Evolutionary conservation across 1,140 invertebrate species (phyloP).

Genomic region (Formica exsecta): DNA sequence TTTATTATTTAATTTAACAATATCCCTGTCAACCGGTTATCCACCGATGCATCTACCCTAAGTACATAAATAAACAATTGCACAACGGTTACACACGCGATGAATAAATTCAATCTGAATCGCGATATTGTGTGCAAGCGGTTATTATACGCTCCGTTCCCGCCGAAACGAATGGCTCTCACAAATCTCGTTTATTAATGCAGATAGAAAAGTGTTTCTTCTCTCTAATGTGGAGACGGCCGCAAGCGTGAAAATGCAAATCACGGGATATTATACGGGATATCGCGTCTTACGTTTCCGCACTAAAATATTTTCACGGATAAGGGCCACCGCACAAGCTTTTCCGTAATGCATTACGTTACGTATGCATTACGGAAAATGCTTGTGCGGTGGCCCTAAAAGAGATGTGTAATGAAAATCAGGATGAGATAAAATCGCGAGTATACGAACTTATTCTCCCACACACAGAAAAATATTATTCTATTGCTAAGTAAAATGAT

Average conservation of each 20-base stretch:
- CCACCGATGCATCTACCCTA: not conserved
- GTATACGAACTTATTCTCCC: conserved; percentile 7
- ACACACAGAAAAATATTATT: too few relatives aligned
- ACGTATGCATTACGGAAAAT: too few relatives aligned
- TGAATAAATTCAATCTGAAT: conserved; percentile 50
- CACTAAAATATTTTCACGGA: conserved; percentile 40
- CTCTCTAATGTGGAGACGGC: conserved; percentile 22
- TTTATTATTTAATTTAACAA: conserved; percentile 23
- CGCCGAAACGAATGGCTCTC: conserved; percentile 8
- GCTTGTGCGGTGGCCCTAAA: too few relatives aligned
- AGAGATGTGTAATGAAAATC: conserved; percentile 53
- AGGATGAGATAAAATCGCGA: conserved; percentile 32
- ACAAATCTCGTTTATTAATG: conserved; percentile 58
- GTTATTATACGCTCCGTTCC: conserved; percentile 28
- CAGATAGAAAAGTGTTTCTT: conserved; percentile 53
- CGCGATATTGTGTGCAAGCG: not conserved
- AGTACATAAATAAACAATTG: conserved; percentile 37
- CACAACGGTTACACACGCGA: conserved; percentile 22
- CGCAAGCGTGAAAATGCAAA: conserved; percentile 48
- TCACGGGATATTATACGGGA: conserved; percentile 40
- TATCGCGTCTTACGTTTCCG: conserved; percentile 46
- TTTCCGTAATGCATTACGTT: too few relatives aligned
- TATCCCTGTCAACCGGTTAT: not conserved
- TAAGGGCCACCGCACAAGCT: too few relatives aligned
- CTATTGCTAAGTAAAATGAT: too few relatives aligned